Evolutionary conservation across 53 echinoderm and acorn worm species (phyloP).

Genomic region (Crossaster papposus): DNA sequence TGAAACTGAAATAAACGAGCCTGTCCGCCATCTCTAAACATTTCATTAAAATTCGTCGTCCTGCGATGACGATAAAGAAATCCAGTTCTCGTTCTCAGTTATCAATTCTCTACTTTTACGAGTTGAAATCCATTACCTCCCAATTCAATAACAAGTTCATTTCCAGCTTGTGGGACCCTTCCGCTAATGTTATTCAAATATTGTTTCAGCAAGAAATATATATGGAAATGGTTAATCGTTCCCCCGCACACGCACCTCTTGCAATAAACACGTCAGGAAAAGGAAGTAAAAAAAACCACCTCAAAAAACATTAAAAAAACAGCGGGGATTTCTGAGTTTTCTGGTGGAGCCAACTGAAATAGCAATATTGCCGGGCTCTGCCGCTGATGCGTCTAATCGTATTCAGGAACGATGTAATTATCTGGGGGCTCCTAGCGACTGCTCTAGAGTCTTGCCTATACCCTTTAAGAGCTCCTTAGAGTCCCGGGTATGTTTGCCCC

Average conservation of each 20-base stretch:
- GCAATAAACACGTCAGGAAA: constrained; percentile 25
- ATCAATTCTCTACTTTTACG: neutral
- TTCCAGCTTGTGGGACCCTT: constrained; percentile 9
- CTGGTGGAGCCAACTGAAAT: constrained; percentile 29
- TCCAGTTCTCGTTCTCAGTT: neutral
- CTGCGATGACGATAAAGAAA: neutral
- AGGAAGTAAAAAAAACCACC: neutral
- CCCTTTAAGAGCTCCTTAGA: constrained; percentile 61
- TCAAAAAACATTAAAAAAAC: too few species aligned
- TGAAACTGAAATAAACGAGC: too few species aligned
- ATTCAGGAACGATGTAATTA: constrained; percentile 61
- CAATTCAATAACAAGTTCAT: constrained; percentile 44
- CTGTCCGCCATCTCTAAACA: neutral
- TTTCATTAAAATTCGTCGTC: neutral
- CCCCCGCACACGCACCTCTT: constrained; percentile 15
- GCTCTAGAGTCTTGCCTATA: constrained; percentile 48
- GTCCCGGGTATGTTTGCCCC: constrained; percentile 58
- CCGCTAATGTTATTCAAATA: constrained; percentile 53
- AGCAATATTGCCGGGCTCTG: constrained; percentile 29
- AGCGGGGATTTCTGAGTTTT: neutral
- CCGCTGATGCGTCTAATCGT: constrained; percentile 60
- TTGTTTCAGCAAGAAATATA: constrained; percentile 53
- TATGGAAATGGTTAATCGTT: constrained; percentile 44
- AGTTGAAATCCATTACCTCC: constrained; percentile 25
- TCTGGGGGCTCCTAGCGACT: constrained; percentile 46